Base-by-base conservation (phyloP, 1,140 invertebrate species). In the Philopotamus ludificatus region DNA sequence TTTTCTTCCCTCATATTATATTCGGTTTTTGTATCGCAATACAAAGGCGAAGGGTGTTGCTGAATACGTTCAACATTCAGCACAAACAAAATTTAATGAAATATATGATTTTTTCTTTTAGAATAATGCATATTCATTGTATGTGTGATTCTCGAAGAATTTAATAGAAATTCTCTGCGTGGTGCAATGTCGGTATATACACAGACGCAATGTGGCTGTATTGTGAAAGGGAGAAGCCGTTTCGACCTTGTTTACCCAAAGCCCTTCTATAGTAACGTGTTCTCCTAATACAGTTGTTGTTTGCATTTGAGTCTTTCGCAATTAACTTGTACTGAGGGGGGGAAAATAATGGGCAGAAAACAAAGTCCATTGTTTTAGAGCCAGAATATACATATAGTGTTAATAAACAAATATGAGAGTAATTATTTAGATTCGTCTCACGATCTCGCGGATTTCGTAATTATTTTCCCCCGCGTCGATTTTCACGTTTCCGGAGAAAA, bases 1-100 rank as follows among this genome's bases (percentile, higher is more conserved):
- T 75, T 76, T 72, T 73, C 74, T 74, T 71, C 57, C 70, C 72
- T 73, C 26, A 12, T 16, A 41, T 23, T 58, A 45, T 58, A 10
- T 28, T 54, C 51, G 21, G n/a, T 18, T 54, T 54, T 54, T 54
- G 51, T 12, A 18, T 7, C 22, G 51, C 51, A 25, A 34, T 18
- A 15, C 21, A 18, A 39, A 57, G n/a, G n/a, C 54, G 20, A 12
- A 16, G 26, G n/a, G 26, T 41, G 41, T 42, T 41, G 41, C 26
- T 42, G n/a, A 34, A 44, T 15, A 3, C 42, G 3, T 18, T 3
- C 42, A 2, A 44, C 3, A 3, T 44, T 44, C 42, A 44, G 2
- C n/a, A 44, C 3, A 44, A 3, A 2, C n/a, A 44, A 44, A 2
- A 44, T 18, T 2, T 15, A 44, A 44, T 18, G n/a, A n/a, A n/a